Evolutionary conservation across 2,797 vertebrate genomes (phyloP), one percentile per base, ranked within the genome.

Genomic region (Thaleichthys pacificus): DNA sequence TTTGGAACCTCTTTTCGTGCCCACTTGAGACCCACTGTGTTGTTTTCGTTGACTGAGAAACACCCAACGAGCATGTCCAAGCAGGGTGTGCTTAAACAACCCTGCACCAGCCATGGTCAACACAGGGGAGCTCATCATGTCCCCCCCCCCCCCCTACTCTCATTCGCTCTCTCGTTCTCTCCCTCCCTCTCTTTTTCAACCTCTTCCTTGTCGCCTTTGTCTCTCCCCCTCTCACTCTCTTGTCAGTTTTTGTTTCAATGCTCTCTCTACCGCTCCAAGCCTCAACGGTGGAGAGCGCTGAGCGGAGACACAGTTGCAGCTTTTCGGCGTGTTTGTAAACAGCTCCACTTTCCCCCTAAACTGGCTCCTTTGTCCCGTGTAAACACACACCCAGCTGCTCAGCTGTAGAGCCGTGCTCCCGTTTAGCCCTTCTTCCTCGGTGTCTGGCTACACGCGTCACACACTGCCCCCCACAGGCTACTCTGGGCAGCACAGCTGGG

Each of bases 401-500:
- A 9, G 11, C 4, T 12, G 58, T 4, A 24, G 24, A 61, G 22
- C 14, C n/a, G 15, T 54, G 49, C 47, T 56, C 51, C 19, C 51
- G 2, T 56, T 56, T 47, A 14, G 12, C 7, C 58, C 19, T 9
- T 49, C 66, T 11, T 68, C 2, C 15, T 68, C 49, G 17, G 66
- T 17, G 21, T 5, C 26, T 28, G 24, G 15, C 9, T 28, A 8
- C 49, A 24, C 12, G 49, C 49, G 49, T 56, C 42, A 9, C 7
- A 54, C 2, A 49, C 42, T 66, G 64, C 64, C 64, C 42, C 64
- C 64, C 22, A 6, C 64, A 66, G 64, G 38, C 42, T 15, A 8
- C 14, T 66, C 38, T 26, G 22, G 15, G 64, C 24, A 24, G 38
- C 22, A 0, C 35, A 24, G 19, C 5, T 14, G 12, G n/a, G 32